Percentiles rank a stretch among this genome's conserved stretches.
Conservation (phyloP, 2,888 invertebrate species). For the Sesamia inferens region DNA sequence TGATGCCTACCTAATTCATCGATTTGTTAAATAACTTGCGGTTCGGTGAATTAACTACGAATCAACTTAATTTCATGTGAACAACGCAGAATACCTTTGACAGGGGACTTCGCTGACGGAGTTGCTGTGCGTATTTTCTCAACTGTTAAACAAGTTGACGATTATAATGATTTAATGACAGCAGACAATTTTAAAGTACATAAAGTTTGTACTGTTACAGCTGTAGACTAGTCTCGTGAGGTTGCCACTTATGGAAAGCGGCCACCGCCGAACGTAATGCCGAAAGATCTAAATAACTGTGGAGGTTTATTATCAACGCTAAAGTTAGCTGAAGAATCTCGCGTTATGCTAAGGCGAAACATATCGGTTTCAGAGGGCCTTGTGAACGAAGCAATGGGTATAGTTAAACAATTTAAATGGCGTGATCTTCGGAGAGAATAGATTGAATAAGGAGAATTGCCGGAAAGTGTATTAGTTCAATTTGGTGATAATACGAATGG, state of each 20-base stretch:
- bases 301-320: conserved; percentile 6
- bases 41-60: conserved; percentile 59
- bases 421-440: too few species aligned
- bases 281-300: conserved; percentile 2
- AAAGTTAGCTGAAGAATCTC: not conserved
- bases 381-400: too few species aligned
- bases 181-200: conserved; percentile 22
- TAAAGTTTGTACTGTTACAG: not conserved
- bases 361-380: too few species aligned
- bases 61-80: conserved; percentile 59
- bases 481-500: too few species aligned
- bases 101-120: conserved; percentile 23
- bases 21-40: conserved; percentile 64
- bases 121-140: conserved; percentile 4
- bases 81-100: conserved; percentile 15
- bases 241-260: not conserved
- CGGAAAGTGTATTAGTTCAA: too few species aligned
- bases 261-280: not conserved
- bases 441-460: too few species aligned
- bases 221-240: conserved; percentile 5
- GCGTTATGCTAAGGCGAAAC: conserved; percentile 7
- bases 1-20: conserved; percentile 63
- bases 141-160: conserved; percentile 12
- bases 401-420: too few species aligned
- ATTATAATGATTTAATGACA: conserved; percentile 16